Conservation (phyloP, 1,140 invertebrate species). For the Mercenaria mercenaria region DNA sequence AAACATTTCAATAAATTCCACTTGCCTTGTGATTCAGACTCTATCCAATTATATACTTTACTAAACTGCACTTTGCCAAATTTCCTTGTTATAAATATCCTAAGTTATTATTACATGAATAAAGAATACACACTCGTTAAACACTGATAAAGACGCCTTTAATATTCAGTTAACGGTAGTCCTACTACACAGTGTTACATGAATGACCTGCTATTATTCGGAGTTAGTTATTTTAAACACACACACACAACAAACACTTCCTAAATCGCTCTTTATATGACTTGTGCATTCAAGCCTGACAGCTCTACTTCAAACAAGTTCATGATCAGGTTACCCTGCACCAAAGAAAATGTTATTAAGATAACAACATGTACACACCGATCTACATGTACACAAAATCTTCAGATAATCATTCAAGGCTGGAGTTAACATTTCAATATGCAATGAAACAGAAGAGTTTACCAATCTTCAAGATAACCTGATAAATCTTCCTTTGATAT, state of each 20-base stretch:
- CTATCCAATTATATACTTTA: background rate
- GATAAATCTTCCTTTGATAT: too few relatives aligned
- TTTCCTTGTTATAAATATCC: background rate
- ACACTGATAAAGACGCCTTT: too few relatives aligned
- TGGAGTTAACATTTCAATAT: background rate
- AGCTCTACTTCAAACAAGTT: background rate
- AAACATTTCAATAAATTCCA: background rate
- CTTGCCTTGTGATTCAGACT: background rate
- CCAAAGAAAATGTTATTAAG: background rate
- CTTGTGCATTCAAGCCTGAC: background rate
- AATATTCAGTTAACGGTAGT: too few relatives aligned
- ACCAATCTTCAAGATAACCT: too few relatives aligned
- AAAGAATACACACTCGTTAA: too few relatives aligned
- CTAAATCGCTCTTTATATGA: background rate
- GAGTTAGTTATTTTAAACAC: slow-evolving; percentile 10
- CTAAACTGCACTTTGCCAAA: background rate
- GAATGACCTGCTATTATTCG: background rate
- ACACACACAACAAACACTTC: background rate
- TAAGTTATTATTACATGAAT: too few relatives aligned
- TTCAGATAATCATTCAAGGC: background rate
- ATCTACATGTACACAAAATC: background rate
- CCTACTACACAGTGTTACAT: background rate
- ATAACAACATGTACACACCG: background rate
- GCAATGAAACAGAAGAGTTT: background rate
- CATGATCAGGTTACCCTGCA: background rate